Conservation (phyloP, 2,888 invertebrate species). For the Apoda limacodes region DNA sequence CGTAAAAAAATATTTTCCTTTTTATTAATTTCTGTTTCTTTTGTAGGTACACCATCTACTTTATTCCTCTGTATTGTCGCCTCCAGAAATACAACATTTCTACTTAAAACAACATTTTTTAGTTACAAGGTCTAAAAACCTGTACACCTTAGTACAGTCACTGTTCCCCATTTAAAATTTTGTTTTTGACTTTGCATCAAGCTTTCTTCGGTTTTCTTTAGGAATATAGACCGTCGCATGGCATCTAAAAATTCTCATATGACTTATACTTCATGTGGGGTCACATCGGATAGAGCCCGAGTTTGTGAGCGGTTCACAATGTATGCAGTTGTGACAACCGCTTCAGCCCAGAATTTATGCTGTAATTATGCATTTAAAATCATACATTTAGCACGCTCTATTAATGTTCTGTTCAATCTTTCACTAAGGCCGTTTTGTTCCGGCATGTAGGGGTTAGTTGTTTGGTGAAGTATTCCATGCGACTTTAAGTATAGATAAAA, state of each 20-base stretch:
- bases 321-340: too few relatives aligned
- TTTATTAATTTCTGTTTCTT: constrained; percentile 13
- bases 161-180: constrained; percentile 28
- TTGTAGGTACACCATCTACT: constrained; percentile 21
- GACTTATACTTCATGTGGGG: too few relatives aligned
- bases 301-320: too few relatives aligned
- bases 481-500: constrained; percentile 9
- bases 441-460: constrained; percentile 21
- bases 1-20: too few relatives aligned
- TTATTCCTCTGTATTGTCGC: constrained; percentile 5
- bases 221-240: too few relatives aligned
- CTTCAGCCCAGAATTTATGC: too few relatives aligned
- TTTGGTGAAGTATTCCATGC: constrained; percentile 21
- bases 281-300: too few relatives aligned
- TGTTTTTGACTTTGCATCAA: constrained; percentile 25
- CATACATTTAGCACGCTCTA: constrained; percentile 13
- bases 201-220: too few relatives aligned
- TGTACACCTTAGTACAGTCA: constrained; percentile 25
- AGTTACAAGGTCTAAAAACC: constrained; percentile 5
- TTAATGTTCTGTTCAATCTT: constrained; percentile 15
- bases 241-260: too few relatives aligned
- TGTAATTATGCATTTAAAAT: constrained; percentile 7
- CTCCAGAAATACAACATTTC: constrained; percentile 10
- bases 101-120: constrained; percentile 8
- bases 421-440: constrained; percentile 28